Base-by-base conservation (phyloP, 2,888 invertebrate genomes). In the Podotricha telesiphe region DNA sequence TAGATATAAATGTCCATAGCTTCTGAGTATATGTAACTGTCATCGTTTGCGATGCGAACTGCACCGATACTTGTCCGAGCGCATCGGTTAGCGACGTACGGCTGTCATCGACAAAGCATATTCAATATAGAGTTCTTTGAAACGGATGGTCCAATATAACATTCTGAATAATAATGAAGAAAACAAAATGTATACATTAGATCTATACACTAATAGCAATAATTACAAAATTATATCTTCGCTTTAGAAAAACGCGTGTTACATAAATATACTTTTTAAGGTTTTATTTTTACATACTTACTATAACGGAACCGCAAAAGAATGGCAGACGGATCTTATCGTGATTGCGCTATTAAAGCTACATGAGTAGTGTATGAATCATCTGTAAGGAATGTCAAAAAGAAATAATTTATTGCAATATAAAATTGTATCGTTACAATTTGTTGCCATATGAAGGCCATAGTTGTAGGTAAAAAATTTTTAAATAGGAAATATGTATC, bases 51-150 rank as follows among this genome's bases (percentile, higher is more conserved):
- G 61, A 56, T 59, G 51, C 61, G 40, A 65, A 51, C 28, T 20
- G 19, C 64, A 64, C 48, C 63, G 58, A 66, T 65, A 42, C 69
- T 67, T 65, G 69, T 68, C 70, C 65, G 47, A 55, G 66, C 20
- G 42, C 65, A 72, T 67, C 59, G 63, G 63, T 66, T 66, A 62
- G 63, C 62, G 64, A 65, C 71, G 67, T 66, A 67, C 59, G 67
- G 37, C 62, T 68, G 69, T 69, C 71, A 74, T 71, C 70, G 74
- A 70, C 70, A 67, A 66, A 72, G 63, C 72, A 67, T 66, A 72
- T 65, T 72, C 67, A 70, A 74, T 65, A 62, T 45, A 53, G 56
- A 37, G 64, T 68, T 67, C 66, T 56, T 68, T 67, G 69, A 71
- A 71, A 56, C 68, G 72, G 62, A 72, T 69, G 67, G 59, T 40